Conservation (phyloP, 2,113 vertebrate species). For the Chloropsis hardwickii region DNA sequence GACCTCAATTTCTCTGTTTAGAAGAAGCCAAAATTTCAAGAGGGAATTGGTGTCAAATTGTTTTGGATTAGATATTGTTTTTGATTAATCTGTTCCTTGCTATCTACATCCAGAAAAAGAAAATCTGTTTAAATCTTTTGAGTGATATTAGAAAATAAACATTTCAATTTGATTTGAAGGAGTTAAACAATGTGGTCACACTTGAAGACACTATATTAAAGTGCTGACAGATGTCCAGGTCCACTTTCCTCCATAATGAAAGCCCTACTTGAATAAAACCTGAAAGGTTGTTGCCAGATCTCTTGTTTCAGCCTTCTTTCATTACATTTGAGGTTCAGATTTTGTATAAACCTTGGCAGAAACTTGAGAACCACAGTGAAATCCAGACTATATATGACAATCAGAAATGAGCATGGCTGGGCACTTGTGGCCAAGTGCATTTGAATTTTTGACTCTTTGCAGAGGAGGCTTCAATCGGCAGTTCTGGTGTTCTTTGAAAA, state of each 20-base stretch:
- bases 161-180: slow-evolving; percentile 14
- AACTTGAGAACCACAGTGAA: slow-evolving; percentile 59
- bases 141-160: neutral
- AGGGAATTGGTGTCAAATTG: neutral
- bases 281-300: slow-evolving; percentile 73
- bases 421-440: neutral
- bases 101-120: neutral
- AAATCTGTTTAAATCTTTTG: neutral
- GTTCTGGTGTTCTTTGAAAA: neutral
- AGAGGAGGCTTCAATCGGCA: neutral
- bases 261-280: slow-evolving; percentile 58
- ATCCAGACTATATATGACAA: neutral
- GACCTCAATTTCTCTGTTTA: neutral
- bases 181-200: slow-evolving; percentile 31
- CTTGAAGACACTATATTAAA: slow-evolving; percentile 65
- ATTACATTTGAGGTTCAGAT: slow-evolving; percentile 67
- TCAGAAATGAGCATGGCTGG: neutral
- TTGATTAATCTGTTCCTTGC: neutral
- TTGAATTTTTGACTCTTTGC: neutral
- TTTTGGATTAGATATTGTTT: neutral
- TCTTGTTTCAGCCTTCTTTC: slow-evolving; percentile 84
- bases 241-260: slow-evolving; percentile 61
- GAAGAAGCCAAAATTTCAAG: neutral
- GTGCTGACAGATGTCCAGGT: slow-evolving; percentile 76
- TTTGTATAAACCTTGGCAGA: slow-evolving; percentile 70